These are phyloP conservation scores for Xiphophorus hellerii DNA, from an alignment of 2,113 vertebrate species.

Conservation along the genomic window DNA sequence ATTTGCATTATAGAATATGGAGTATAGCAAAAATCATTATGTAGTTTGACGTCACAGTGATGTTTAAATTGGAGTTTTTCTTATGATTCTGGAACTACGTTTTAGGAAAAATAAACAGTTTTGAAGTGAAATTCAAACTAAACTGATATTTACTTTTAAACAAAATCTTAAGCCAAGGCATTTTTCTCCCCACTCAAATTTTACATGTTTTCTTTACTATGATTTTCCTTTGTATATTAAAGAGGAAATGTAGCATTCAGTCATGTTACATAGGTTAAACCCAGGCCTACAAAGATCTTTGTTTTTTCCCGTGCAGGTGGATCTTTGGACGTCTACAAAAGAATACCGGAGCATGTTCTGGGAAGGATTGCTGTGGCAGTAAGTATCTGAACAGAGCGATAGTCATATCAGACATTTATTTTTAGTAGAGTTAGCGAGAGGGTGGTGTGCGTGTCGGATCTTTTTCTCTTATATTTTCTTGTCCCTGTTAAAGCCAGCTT, in stretches of 20 bases:
- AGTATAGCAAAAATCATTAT: background rate
- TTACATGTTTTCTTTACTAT: background rate
- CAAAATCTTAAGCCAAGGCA: background rate
- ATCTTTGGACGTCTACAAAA: conserved; percentile 95
- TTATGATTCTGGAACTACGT: background rate
- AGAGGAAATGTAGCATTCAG: no score
- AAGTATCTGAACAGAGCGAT: background rate
- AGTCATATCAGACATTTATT: background rate
- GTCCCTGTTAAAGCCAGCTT: conserved; percentile 42
- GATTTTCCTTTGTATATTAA: background rate
- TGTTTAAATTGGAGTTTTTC: no score
- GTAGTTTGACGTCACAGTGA: background rate
- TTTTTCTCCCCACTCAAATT: background rate
- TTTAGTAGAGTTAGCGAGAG: no score
- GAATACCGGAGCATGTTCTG: conserved; percentile 92
- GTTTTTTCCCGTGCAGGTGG: conserved; percentile 82
- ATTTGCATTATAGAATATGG: background rate
- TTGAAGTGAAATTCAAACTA: background rate
- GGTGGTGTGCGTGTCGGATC: background rate
- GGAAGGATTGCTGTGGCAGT: conserved; percentile 96
- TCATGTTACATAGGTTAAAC: no score
- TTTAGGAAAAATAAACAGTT: background rate
- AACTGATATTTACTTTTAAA: background rate
- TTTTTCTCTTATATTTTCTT: conserved; percentile 4
- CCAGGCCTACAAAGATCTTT: background rate